These are phyloP conservation scores for Chloropsis cyanopogon DNA, from an alignment of 2,113 vertebrate genomes.

Conservation along the genomic window DNA sequence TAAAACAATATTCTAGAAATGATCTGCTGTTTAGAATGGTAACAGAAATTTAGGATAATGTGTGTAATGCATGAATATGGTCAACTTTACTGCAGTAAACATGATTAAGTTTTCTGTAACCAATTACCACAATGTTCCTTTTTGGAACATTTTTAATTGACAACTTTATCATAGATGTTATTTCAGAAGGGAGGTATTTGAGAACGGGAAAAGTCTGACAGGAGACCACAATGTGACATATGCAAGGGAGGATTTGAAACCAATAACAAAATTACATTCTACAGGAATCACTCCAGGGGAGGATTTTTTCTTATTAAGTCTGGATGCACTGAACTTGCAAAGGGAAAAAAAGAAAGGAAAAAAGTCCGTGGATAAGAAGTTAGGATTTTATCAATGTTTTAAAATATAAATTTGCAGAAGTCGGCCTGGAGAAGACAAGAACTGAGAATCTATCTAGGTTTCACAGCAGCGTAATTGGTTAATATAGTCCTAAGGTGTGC, in stretches of 20 bases:
- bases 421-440: not conserved
- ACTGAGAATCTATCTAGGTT: not conserved
- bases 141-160: not conserved
- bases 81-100: not conserved
- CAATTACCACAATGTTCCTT: not conserved
- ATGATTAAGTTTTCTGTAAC: not conserved
- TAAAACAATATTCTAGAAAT: not conserved
- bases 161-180: not conserved
- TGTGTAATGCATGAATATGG: not conserved
- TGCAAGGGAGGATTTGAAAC: not conserved
- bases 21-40: not conserved
- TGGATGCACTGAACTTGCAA: not conserved
- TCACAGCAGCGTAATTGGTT: not conserved
- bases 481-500: not conserved
- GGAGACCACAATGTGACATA: not conserved
- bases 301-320: not conserved
- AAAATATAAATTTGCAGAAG: not conserved
- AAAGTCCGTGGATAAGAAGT: not conserved
- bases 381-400: not conserved
- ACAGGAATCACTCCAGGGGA: not conserved
- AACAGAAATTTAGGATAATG: not conserved
- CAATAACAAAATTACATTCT: not conserved
- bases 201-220: not conserved
- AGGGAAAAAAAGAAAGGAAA: rapidly evolving
- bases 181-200: not conserved